Percentiles rank a stretch among this genome's conserved stretches.
Conservation (phyloP, 2,888 invertebrate species). For the Tiliacea aurago region DNA sequence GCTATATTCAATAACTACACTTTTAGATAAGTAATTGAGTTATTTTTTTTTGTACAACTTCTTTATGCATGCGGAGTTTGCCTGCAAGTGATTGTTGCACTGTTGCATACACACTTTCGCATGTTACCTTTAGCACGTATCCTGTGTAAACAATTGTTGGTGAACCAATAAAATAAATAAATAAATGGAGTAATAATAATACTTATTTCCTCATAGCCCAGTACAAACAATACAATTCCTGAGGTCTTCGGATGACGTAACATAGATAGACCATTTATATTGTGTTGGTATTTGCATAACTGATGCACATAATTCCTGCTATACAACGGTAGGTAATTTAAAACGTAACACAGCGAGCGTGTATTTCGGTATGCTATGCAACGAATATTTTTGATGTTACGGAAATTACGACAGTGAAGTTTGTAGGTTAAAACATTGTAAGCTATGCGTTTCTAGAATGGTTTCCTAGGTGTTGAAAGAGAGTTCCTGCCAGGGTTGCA, state of each 20-base stretch:
- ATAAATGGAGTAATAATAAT: too few species aligned
- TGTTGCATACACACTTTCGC: too few species aligned
- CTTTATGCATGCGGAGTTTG: too few species aligned
- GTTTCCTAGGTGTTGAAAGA: background rate
- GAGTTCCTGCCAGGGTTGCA: too few species aligned
- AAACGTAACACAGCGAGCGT: constrained; percentile 14
- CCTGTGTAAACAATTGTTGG: too few species aligned
- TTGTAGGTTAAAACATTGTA: background rate
- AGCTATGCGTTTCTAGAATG: background rate
- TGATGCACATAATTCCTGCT: constrained; percentile 19
- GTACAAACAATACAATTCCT: background rate
- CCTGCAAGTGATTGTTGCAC: too few species aligned
- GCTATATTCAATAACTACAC: too few species aligned
- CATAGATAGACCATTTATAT: background rate
- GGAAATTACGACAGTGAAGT: background rate
- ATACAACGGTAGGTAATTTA: background rate
- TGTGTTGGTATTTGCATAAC: constrained; percentile 27
- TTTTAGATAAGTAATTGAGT: too few species aligned
- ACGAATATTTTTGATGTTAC: background rate
- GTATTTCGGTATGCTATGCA: constrained; percentile 1
- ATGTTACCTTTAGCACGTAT: too few species aligned
- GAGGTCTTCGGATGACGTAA: background rate
- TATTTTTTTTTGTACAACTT: too few species aligned
- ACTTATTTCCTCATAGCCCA: background rate
- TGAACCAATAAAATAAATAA: too few species aligned